Conservation (phyloP, 2,797 vertebrate species). For the Microctenopoma steveboyesi region DNA sequence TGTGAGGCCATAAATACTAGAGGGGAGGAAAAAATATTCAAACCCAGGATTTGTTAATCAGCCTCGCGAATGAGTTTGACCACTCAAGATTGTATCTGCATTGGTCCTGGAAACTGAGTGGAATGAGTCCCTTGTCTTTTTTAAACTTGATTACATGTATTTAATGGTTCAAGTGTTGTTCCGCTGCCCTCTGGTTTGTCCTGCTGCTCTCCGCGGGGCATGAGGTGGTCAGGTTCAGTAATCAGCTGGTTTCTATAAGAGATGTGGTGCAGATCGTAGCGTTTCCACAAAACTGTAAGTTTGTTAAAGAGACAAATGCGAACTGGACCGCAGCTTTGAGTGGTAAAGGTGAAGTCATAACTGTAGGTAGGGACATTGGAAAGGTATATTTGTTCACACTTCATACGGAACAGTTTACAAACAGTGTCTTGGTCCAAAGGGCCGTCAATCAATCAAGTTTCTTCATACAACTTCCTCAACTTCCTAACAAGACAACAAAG, state of each 20-base stretch:
- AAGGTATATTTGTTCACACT: background rate
- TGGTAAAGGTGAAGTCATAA: background rate
- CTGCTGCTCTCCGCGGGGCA: background rate
- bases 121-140: no score
- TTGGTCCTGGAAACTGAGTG: background rate
- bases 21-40: conserved; percentile 13
- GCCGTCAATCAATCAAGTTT: conserved; percentile 12
- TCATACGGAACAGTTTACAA: no score
- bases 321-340: background rate
- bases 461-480: conserved; percentile 13
- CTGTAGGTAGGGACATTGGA: background rate
- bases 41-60: conserved; percentile 36
- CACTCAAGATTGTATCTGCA: conserved; percentile 19
- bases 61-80: conserved; percentile 13
- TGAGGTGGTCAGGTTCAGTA: conserved; percentile 6
- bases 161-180: conserved; percentile 14
- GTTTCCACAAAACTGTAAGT: background rate
- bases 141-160: background rate
- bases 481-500: conserved; percentile 29
- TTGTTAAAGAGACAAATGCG: background rate
- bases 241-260: conserved; percentile 2
- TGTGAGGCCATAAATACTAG: conserved; percentile 61
- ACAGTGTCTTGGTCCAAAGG: background rate
- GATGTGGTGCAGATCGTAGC: background rate
- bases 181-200: background rate